Percentiles rank a stretch among this genome's conserved stretches.
Conservation (phyloP, 2,888 invertebrate genomes). For the Hololepta plana region DNA sequence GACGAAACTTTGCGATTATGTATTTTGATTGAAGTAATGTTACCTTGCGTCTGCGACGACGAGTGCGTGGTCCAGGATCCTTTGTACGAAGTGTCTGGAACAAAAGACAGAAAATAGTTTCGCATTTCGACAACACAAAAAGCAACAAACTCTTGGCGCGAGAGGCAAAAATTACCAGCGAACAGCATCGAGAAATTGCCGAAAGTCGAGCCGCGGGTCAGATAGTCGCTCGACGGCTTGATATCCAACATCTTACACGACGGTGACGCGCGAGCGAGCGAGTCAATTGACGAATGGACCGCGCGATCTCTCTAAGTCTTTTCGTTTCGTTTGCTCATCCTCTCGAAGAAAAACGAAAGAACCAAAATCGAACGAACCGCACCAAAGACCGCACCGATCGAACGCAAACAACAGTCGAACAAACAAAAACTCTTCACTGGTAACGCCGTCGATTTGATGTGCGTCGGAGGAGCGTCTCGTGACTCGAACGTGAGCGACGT, state of each 20-base stretch:
- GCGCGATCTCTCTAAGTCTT: no score
- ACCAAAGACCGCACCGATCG: no score
- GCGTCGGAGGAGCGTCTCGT: constrained; percentile 79
- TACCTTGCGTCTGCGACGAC: constrained; percentile 62
- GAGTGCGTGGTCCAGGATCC: constrained; percentile 69
- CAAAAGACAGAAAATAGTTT: constrained; percentile 13
- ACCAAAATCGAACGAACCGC: no score
- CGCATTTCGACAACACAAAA: constrained; percentile 6
- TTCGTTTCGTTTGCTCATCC: no score
- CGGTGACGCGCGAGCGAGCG: no score
- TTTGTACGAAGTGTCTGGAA: constrained; percentile 76
- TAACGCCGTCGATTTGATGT: no score
- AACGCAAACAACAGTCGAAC: no score
- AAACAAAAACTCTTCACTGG: no score
- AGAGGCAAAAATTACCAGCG: constrained; percentile 54
- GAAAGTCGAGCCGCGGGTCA: constrained; percentile 79
- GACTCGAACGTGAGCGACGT: constrained; percentile 83
- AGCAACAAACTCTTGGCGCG: no score
- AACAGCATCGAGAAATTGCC: constrained; percentile 92
- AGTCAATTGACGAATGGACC: no score
- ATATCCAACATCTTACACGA: constrained; percentile 67
- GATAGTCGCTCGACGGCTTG: constrained; percentile 80
- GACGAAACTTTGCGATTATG: neutral
- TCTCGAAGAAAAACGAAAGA: no score
- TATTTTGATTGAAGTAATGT: constrained; percentile 14